Base-by-base conservation (phyloP, 2,888 invertebrate species). In the Esperia sulphurella region DNA sequence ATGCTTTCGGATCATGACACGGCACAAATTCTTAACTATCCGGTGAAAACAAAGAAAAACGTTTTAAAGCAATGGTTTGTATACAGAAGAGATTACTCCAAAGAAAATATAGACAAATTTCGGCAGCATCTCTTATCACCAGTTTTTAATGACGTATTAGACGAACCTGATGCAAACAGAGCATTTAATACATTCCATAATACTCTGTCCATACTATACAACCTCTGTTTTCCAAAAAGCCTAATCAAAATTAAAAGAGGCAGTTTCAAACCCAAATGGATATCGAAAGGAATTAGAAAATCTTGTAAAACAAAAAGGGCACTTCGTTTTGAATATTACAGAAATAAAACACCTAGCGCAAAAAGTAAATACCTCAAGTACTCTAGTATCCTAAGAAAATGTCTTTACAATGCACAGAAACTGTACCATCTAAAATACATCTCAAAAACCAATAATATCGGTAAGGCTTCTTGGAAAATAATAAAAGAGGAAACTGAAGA, bases 151-250 rank as follows among this genome's bases (percentile, higher is more conserved):
- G 14, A 35, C 35, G 21, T 43, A 8, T 48, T 13, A 21, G 1
- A 31, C 8, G 40, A 40, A 14, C 28, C 14, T 0, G 30, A 48
- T 35, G 9, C 44, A 7, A 35, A 48, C 14, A 14, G 8, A 21
- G 48, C 48, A 0, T 48, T 48, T 28, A 35, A 43, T n/a, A 7
- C 6, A 10, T 48, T 48, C 30, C 48, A 48, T 14, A 41, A 48
- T 7, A 12, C 38, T 2, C 13, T 44, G 14, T 40, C 40, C 14
- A 12, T 44, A 1, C 21, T 48, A 7, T 44, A 41, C 35, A 44
- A 44, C 9, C 30, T 41, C 0, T 48, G 48, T 14, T 48, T 48
- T 12, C 48, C 48, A 12, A 21, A 44, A 41, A 33, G 9, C 10
- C 21, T 12, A 35, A 31, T 48, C 12, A 48, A 48, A 44, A 41